phyloP scores from a whole-genome alignment of 2,888 invertebrate species.

The Eristalis intricaria region DNA sequence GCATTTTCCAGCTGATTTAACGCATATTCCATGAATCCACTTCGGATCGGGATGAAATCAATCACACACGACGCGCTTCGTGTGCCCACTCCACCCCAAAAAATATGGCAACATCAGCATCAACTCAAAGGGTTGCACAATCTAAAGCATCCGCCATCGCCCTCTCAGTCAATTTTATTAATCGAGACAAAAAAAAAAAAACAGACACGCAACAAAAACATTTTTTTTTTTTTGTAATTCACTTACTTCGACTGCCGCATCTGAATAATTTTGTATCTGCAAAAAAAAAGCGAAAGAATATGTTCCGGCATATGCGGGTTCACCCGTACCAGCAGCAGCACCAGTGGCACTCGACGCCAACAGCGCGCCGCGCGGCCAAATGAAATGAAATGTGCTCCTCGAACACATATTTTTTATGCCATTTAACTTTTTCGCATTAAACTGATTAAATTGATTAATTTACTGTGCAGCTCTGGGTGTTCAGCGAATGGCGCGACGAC shows the following conservation, averaged over 20 bases:
- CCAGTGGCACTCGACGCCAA: conserved; percentile 51
- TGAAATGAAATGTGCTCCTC: conserved; percentile 64
- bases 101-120: conserved; percentile 20
- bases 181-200: conserved; percentile 22
- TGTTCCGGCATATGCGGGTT: conserved; percentile 54
- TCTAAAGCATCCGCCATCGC: conserved; percentile 27
- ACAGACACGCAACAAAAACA: conserved; percentile 8
- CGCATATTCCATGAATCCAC: conserved; percentile 5
- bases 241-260: conserved; percentile 46
- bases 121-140: conserved; percentile 40
- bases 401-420: conserved; percentile 74
- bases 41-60: conserved; percentile 41
- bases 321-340: conserved; percentile 5
- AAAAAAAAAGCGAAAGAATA: conserved; percentile 29
- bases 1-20: not conserved
- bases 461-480: conserved; percentile 73
- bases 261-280: conserved; percentile 52
- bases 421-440: conserved; percentile 76
- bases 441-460: conserved; percentile 81
- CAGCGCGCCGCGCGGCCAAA: conserved; percentile 23
- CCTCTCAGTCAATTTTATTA: conserved; percentile 53
- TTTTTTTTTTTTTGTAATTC: conserved; percentile 40
- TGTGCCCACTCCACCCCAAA: conserved; percentile 18
- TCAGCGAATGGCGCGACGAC: conserved; percentile 1
- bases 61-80: conserved; percentile 37